These are phyloP conservation scores for Cryptus armator DNA, from an alignment of 2,888 invertebrate genomes.

Conservation along the genomic window DNA sequence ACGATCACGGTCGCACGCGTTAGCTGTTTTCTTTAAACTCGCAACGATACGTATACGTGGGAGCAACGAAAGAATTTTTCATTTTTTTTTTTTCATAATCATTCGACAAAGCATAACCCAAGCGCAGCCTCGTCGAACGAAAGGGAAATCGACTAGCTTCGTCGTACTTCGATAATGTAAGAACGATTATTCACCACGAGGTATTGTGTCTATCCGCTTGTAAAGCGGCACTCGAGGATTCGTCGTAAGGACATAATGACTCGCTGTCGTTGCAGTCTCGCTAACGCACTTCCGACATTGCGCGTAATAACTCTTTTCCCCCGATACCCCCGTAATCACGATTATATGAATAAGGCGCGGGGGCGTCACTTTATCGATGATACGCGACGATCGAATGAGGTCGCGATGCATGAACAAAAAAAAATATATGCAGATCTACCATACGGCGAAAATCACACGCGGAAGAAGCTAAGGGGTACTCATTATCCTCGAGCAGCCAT, in stretches of 20 bases:
- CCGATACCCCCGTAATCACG: slow-evolving; percentile 51
- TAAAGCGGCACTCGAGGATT: slow-evolving; percentile 11
- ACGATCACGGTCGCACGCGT: slow-evolving; percentile 72
- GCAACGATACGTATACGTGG: background rate
- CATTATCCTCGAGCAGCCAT: slow-evolving; percentile 66
- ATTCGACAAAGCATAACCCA: background rate
- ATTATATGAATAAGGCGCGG: slow-evolving; percentile 42
- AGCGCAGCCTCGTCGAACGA: background rate
- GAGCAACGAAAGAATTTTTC: background rate
- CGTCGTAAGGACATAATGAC: slow-evolving; percentile 30
- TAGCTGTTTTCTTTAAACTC: slow-evolving; percentile 34
- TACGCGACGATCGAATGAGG: slow-evolving; percentile 29
- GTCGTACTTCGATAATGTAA: background rate
- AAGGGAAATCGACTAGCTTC: slow-evolving; percentile 5
- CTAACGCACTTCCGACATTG: slow-evolving; percentile 58
- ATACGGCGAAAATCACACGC: slow-evolving; percentile 49
- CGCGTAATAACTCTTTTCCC: slow-evolving; percentile 44
- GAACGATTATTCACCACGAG: slow-evolving; percentile 2
- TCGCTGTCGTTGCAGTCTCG: slow-evolving; percentile 22
- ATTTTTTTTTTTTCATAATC: background rate
- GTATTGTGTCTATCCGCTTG: slow-evolving; percentile 9
- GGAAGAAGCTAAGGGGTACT: slow-evolving; percentile 69
- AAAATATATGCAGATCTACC: slow-evolving; percentile 42
- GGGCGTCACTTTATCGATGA: slow-evolving; percentile 39
- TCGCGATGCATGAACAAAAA: slow-evolving; percentile 54